Evolutionary conservation across 2,888 invertebrate species (phyloP).

Genomic region (Chydorus sphaericus): DNA sequence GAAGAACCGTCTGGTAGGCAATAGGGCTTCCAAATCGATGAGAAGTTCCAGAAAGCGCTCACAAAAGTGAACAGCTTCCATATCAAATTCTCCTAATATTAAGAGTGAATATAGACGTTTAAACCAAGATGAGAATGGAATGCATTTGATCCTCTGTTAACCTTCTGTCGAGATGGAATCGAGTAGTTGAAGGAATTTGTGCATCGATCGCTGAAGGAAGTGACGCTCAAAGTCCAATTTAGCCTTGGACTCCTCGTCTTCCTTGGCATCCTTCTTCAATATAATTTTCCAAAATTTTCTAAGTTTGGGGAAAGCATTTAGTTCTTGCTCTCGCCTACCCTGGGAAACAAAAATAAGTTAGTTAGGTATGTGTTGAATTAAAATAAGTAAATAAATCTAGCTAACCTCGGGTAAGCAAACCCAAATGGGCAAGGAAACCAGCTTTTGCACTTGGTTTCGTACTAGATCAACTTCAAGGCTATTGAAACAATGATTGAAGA

Average conservation of each 20-base stretch:
- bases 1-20: constrained; percentile 92
- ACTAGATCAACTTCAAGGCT: constrained; percentile 93
- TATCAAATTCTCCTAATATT: constrained; percentile 20
- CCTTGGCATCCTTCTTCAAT: constrained; percentile 54
- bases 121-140: neutral
- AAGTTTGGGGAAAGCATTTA: constrained; percentile 75
- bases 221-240: constrained; percentile 63
- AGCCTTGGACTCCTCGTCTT: constrained; percentile 21
- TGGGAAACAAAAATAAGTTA: constrained; percentile 15
- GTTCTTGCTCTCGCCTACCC: constrained; percentile 71
- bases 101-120: neutral
- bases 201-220: constrained; percentile 70
- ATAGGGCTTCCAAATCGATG: constrained; percentile 85
- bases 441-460: constrained; percentile 73
- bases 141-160: constrained; percentile 27
- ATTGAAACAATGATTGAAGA: constrained; percentile 91
- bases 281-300: constrained; percentile 80
- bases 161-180: constrained; percentile 54
- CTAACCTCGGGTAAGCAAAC: constrained; percentile 62
- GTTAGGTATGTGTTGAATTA: neutral
- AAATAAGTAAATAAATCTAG: constrained; percentile 6
- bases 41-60: constrained; percentile 90
- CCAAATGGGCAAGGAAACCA: constrained; percentile 92
- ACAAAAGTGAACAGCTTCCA: constrained; percentile 56
- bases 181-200: constrained; percentile 69